Percentiles rank a stretch among this genome's conserved stretches.
Conservation (phyloP, 1,140 invertebrate genomes). For the Orchesella cincta region DNA sequence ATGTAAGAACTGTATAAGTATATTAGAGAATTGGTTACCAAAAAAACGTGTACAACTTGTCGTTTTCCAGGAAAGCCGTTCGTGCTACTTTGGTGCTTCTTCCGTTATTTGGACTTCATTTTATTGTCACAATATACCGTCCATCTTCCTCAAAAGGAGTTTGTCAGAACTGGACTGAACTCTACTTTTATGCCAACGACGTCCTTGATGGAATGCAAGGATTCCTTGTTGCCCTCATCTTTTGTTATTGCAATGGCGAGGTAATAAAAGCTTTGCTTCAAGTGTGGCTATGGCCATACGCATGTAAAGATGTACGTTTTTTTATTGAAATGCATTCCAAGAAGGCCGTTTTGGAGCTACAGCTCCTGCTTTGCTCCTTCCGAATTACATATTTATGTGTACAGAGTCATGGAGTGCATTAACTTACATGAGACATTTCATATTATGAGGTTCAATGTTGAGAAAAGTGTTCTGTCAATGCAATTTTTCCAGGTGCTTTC, state of each 20-base stretch:
- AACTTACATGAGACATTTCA: no score
- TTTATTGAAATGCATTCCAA: no score
- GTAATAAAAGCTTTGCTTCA: conserved; percentile 27
- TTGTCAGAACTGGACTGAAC: conserved; percentile 54
- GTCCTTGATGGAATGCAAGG: conserved; percentile 59
- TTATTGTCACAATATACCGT: conserved; percentile 61
- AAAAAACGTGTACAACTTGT: neutral
- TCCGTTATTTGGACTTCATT: conserved; percentile 64
- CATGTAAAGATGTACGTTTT: no score
- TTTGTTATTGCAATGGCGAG: conserved; percentile 54
- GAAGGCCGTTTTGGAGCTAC: no score
- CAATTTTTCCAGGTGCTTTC: conserved; percentile 45
- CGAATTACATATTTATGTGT: no score
- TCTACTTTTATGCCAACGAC: conserved; percentile 57
- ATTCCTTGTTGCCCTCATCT: conserved; percentile 59
- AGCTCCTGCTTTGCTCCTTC: no score
- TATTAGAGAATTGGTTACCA: neutral
- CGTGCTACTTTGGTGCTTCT: conserved; percentile 63
- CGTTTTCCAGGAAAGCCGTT: conserved; percentile 60
- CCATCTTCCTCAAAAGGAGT: conserved; percentile 37
- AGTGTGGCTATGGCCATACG: no score
- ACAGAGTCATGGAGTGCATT: no score
- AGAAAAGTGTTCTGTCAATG: neutral
- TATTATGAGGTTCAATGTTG: no score
- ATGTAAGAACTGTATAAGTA: neutral